Percentiles rank a stretch among this genome's conserved stretches.
Evolutionary conservation across 2,797 vertebrate species (phyloP).

Genomic region (Diceros bicornis): DNA sequence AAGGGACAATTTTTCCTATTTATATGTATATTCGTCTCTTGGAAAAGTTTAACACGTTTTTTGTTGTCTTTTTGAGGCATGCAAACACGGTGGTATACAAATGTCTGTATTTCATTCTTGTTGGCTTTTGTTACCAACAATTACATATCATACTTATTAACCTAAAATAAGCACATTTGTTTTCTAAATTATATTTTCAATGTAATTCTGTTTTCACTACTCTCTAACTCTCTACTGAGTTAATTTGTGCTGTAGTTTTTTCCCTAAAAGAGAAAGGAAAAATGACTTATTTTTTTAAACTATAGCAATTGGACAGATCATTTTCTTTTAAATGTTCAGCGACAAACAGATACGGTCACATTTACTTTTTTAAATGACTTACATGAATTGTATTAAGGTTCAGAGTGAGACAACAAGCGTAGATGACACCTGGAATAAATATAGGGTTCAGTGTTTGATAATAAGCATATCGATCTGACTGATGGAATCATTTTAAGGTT

Average conservation of each 20-base stretch:
- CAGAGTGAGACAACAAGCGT: not conserved
- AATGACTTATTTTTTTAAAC: slow-evolving; percentile 55
- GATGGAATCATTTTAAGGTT: not conserved
- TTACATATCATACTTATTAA: not conserved
- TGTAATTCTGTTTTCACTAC: slow-evolving; percentile 61
- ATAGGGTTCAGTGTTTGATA: not conserved
- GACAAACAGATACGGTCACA: slow-evolving; percentile 58
- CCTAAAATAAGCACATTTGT: slow-evolving; percentile 19
- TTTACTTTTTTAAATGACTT: not conserved
- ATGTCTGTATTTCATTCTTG: slow-evolving; percentile 53
- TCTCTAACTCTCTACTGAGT: slow-evolving; percentile 11
- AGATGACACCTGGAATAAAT: not conserved
- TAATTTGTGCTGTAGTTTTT: slow-evolving; percentile 57
- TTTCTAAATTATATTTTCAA: slow-evolving; percentile 56
- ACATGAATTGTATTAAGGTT: not conserved
- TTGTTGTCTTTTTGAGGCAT: slow-evolving; percentile 61
- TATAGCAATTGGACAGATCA: slow-evolving; percentile 31
- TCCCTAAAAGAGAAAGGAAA: slow-evolving; percentile 56
- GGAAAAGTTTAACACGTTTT: slow-evolving; percentile 38
- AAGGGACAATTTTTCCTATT: slow-evolving; percentile 7
- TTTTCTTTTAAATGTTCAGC: slow-evolving; percentile 69
- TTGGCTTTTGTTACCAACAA: slow-evolving; percentile 47
- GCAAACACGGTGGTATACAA: not conserved
- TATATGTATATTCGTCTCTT: slow-evolving; percentile 45
- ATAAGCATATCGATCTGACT: not conserved